A percentile compares a stretch with the other conserved stretches of the same genome.
These are phyloP conservation scores for Neolamprologus caudopunctatus DNA, from an alignment of 2,113 vertebrate genomes.

Conservation along the genomic window DNA sequence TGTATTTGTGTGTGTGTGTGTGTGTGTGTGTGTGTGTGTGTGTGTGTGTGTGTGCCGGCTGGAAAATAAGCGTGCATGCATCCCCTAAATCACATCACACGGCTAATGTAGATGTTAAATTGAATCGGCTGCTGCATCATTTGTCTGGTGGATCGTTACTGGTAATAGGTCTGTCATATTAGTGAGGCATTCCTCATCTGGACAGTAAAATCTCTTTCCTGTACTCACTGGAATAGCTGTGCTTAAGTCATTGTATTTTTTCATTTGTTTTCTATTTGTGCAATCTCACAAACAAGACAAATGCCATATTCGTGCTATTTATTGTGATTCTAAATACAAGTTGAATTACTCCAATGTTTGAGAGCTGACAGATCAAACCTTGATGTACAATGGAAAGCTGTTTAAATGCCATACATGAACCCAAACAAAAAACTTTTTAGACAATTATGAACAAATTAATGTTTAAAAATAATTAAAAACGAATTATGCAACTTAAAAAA, in stretches of 20 bases:
- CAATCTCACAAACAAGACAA: slow-evolving; percentile 29
- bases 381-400: neutral
- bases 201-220: slow-evolving; percentile 21
- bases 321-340: neutral
- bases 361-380: neutral
- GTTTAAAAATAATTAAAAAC: neutral
- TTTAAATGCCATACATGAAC: neutral
- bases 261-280: slow-evolving; percentile 29
- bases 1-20: neutral
- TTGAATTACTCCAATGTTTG: neutral
- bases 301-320: neutral
- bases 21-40: neutral
- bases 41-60: neutral
- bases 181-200: slow-evolving; percentile 41
- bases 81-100: slow-evolving; percentile 47
- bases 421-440: neutral
- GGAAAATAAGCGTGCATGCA: slow-evolving; percentile 12
- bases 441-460: neutral
- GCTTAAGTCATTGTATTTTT: slow-evolving; percentile 33
- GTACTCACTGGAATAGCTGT: slow-evolving; percentile 10
- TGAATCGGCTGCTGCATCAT: slow-evolving; percentile 56
- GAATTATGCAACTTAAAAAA: neutral
- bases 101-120: slow-evolving; percentile 59
- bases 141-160: slow-evolving; percentile 52
- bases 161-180: slow-evolving; percentile 59